Conservation (phyloP, 2,113 vertebrate species). For the Uria lomvia region DNA sequence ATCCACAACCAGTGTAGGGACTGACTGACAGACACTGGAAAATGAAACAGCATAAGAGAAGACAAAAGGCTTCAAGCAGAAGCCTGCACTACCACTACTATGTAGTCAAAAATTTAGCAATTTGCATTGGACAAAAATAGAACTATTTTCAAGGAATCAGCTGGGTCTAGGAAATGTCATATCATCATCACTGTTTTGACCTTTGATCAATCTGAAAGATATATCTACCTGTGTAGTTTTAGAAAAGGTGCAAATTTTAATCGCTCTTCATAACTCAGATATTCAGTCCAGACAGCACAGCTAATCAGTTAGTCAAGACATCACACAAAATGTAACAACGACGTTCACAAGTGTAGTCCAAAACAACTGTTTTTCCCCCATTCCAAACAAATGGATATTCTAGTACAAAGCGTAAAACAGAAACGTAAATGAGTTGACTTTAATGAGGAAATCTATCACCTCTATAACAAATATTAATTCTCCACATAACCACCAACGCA, state of each 20-base stretch:
- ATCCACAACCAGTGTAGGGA: not conserved
- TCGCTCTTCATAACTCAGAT: not conserved
- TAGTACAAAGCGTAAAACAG: not conserved
- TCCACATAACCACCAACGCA: not conserved
- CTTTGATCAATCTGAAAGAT: not conserved
- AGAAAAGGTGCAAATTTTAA: not conserved
- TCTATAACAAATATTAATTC: not conserved
- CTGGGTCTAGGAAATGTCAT: not conserved
- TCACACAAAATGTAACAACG: not conserved
- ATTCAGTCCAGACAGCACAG: not conserved
- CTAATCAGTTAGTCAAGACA: not conserved
- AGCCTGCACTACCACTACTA: not conserved
- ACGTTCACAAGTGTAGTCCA: not conserved
- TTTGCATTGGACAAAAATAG: not conserved
- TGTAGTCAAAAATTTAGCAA: not conserved
- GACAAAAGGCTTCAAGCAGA: not conserved
- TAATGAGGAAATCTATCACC: not conserved
- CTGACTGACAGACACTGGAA: not conserved
- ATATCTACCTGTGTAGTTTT: not conserved
- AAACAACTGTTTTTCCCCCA: not conserved
- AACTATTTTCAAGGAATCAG: not conserved
- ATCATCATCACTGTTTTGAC: not conserved
- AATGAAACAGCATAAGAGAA: not conserved
- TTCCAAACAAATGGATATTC: not conserved
- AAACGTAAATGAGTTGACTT: not conserved